phyloP scores from a whole-genome alignment of 1,140 invertebrate genomes.

The Sycophila sp. region DNA sequence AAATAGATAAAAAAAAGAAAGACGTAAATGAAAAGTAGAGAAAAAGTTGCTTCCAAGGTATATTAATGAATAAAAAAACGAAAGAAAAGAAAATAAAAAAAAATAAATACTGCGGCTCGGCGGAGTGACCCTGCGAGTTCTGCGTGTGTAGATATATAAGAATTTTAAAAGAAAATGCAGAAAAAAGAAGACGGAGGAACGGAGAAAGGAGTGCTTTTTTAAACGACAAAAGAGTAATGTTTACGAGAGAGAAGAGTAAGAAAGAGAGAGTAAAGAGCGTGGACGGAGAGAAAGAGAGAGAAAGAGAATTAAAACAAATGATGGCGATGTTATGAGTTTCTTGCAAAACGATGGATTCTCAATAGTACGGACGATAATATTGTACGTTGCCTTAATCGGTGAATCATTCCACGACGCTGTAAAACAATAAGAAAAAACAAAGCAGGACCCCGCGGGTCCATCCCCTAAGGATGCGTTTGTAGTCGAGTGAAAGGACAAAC shows the following conservation, averaged over 20 bases:
- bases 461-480: too few relatives aligned
- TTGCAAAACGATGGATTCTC: slow-evolving; percentile 26
- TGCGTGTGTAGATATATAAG: slow-evolving; percentile 32
- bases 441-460: slow-evolving; percentile 19
- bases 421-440: slow-evolving; percentile 9
- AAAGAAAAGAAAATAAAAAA: background rate
- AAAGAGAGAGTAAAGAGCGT: background rate
- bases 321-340: slow-evolving; percentile 23
- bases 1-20: background rate
- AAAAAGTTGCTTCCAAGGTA: slow-evolving; percentile 25
- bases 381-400: slow-evolving; percentile 42
- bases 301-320: background rate
- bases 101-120: background rate
- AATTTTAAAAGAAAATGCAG: slow-evolving; percentile 1
- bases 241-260: too few relatives aligned
- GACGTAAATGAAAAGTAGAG: slow-evolving; percentile 7
- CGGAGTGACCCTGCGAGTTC: slow-evolving; percentile 12
- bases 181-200: background rate
- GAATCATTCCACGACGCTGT: slow-evolving; percentile 42
- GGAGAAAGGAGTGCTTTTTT: too few relatives aligned
- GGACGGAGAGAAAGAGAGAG: slow-evolving; percentile 4
- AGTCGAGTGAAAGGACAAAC: background rate
- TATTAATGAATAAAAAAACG: slow-evolving; percentile 29
- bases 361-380: slow-evolving; percentile 38
- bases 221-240: too few relatives aligned